A percentile compares a stretch with the other conserved stretches of the same genome.
Conservation (phyloP, 2,888 invertebrate species). For the Homarus gammarus region DNA sequence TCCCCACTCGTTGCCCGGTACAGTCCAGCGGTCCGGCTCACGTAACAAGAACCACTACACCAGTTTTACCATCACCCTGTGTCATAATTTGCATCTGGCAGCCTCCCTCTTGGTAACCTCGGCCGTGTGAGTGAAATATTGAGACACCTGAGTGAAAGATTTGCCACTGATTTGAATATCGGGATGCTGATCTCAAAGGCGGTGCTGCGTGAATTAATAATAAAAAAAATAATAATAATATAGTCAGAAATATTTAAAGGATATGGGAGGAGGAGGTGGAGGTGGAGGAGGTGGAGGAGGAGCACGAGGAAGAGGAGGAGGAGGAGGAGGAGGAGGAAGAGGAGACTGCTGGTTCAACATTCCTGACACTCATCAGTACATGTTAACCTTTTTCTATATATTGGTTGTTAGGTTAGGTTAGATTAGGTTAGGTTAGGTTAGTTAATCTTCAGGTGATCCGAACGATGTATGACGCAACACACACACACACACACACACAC, state of each 20-base stretch:
- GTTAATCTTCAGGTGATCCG: too few species aligned
- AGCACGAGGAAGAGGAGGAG: constrained; percentile 18
- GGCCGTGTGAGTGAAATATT: constrained; percentile 1
- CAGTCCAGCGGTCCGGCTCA: neutral
- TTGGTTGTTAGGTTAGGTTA: too few species aligned
- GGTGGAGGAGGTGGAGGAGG: constrained; percentile 5
- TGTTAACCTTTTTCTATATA: too few species aligned
- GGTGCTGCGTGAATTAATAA: constrained; percentile 30
- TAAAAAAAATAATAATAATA: constrained; percentile 16
- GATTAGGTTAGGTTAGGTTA: too few species aligned
- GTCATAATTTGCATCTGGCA: constrained; percentile 22
- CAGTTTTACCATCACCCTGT: constrained; percentile 28
- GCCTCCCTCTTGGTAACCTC: neutral
- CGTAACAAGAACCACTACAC: constrained; percentile 21
- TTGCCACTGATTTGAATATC: constrained; percentile 31
- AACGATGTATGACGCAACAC: too few species aligned
- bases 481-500: too few species aligned
- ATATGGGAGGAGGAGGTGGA: neutral
- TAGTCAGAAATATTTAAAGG: constrained; percentile 4
- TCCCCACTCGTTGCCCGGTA: constrained; percentile 31
- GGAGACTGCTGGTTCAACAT: too few species aligned
- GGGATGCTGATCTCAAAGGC: neutral
- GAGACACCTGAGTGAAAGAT: constrained; percentile 27
- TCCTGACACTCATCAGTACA: too few species aligned
- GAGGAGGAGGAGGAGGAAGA: neutral